Conservation (phyloP, 1,140 invertebrate species). For the Drosophila ogumai region DNA sequence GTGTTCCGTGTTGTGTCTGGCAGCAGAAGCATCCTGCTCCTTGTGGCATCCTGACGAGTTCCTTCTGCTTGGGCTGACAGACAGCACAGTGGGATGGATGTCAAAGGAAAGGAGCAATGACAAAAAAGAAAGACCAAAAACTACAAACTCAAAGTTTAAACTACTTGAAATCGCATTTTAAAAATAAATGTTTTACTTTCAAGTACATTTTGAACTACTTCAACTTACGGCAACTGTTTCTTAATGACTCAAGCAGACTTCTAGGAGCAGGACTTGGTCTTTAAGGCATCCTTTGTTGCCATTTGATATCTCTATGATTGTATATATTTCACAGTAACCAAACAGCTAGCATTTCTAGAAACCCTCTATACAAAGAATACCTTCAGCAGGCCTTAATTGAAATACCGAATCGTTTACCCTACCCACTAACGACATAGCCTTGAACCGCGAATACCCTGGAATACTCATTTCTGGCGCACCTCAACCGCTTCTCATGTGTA, state of each 20-base stretch:
- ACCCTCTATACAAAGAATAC: neutral
- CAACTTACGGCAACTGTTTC: neutral
- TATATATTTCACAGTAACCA: neutral
- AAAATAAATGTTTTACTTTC: neutral
- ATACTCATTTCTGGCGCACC: neutral
- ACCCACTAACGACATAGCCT: neutral
- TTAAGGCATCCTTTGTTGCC: neutral
- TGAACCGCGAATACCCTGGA: neutral
- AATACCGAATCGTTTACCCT: neutral
- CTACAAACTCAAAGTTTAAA: neutral
- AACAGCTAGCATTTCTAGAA: neutral
- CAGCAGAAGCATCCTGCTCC: neutral
- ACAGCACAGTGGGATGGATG: slow-evolving; percentile 23
- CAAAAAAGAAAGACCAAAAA: neutral
- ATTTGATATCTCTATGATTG: neutral
- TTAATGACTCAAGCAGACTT: neutral
- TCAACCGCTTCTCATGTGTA: slow-evolving; percentile 13
- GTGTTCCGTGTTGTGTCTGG: slow-evolving; percentile 17
- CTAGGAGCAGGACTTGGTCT: neutral
- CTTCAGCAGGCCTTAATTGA: neutral
- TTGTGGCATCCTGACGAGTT: slow-evolving; percentile 12
- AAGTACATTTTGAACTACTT: neutral
- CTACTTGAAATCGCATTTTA: too few relatives aligned
- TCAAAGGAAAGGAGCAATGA: neutral
- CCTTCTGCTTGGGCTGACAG: slow-evolving; percentile 4